Evolutionary conservation across 2,888 invertebrate genomes (phyloP).

Genomic region (Ectemnius lituratus): DNA sequence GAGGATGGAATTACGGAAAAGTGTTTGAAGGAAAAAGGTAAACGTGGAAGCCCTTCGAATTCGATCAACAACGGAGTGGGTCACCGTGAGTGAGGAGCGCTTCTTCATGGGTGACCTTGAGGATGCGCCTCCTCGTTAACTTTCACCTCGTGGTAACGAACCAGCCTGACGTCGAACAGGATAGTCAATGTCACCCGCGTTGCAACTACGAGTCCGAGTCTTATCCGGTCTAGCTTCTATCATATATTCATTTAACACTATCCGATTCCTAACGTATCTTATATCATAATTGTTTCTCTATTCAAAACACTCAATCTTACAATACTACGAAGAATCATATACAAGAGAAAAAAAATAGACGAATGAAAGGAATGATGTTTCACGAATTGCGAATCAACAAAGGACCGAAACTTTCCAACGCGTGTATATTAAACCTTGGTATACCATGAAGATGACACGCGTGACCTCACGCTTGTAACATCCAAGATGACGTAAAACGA

Average conservation of each 20-base stretch:
- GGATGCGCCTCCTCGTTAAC: conserved; percentile 67
- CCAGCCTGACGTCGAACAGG: conserved; percentile 51
- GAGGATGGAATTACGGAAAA: background rate
- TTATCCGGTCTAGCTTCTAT: conserved; percentile 19
- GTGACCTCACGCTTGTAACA: too few species aligned
- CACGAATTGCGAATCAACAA: too few species aligned
- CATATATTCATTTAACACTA: too few species aligned
- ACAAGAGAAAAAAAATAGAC: too few species aligned
- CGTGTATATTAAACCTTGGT: background rate
- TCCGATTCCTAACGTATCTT: too few species aligned
- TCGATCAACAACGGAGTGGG: conserved; percentile 9
- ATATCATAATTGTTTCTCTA: too few species aligned
- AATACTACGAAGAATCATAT: too few species aligned
- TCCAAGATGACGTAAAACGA: background rate
- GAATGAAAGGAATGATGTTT: too few species aligned
- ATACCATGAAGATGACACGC: too few species aligned
- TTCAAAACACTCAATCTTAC: too few species aligned
- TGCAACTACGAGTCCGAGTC: conserved; percentile 23
- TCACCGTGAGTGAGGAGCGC: conserved; percentile 39
- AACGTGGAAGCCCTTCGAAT: background rate
- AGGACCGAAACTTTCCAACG: background rate
- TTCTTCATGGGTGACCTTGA: conserved; percentile 60
- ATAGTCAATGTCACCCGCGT: conserved; percentile 66
- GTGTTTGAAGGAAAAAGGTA: conserved; percentile 14
- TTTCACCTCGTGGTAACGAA: conserved; percentile 66